These are phyloP conservation scores for Triops cancriformis DNA, from an alignment of 1,140 invertebrate species.

Conservation along the genomic window DNA sequence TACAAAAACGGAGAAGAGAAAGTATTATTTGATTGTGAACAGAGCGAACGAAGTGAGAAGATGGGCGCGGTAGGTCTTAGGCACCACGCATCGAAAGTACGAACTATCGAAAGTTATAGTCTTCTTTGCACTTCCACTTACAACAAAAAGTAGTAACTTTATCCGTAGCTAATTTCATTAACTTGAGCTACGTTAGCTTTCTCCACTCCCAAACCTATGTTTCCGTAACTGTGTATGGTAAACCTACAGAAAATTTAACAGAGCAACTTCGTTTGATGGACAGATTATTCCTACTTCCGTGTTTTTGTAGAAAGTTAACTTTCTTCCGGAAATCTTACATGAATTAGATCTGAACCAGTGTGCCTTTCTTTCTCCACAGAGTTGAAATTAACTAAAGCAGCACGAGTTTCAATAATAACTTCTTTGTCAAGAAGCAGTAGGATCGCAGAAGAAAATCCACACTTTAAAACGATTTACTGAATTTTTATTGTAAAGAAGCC, in stretches of 20 bases:
- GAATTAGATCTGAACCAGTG: not conserved
- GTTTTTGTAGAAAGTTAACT: not conserved
- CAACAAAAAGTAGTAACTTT: not conserved
- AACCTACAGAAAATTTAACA: not conserved
- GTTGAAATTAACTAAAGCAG: not conserved
- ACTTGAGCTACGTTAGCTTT: not conserved
- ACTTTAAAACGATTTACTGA: not conserved
- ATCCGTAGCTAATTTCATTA: not conserved
- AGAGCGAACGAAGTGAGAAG: constrained; percentile 1
- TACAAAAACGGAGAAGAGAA: not conserved
- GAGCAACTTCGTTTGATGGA: not conserved
- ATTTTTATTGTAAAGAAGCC: not conserved
- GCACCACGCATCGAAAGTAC: not conserved
- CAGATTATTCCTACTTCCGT: not conserved
- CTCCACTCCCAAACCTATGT: not conserved
- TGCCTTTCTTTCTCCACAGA: not conserved
- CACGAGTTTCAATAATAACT: not conserved
- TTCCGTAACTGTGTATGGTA: not conserved
- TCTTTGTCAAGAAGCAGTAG: not conserved
- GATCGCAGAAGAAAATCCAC: not conserved
- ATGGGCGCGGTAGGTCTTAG: not conserved
- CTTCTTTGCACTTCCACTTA: not conserved
- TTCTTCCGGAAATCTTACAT: not conserved
- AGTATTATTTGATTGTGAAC: not conserved
- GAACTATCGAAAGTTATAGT: not conserved